Base-by-base conservation (phyloP, 2,797 vertebrate species). In the Tangara arthus region DNA sequence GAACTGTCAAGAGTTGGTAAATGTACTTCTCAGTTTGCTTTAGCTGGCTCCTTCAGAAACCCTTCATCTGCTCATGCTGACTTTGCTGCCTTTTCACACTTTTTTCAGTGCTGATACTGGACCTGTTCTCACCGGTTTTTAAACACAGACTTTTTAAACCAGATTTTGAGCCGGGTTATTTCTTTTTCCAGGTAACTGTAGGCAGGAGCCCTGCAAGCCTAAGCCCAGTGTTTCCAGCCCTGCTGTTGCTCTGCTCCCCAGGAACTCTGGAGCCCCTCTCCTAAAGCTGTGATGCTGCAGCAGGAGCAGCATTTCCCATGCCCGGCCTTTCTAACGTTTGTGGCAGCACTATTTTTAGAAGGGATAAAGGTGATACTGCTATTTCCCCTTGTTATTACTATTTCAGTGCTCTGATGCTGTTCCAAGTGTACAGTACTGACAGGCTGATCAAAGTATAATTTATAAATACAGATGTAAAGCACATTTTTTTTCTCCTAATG, bases 401-500 rank as follows among this genome's bases (percentile, higher is more conserved):
- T 44, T 56, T 90, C 64, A 53, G 53, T 41, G 41, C 63, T 80
- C 77, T 39, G 52, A 65, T 85, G 68, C 32, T 57, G 27, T 76
- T 91, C 32, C 61, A 56, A 19, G 12, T 8, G 32, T 41, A 35
- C 26, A 64, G 22, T 52, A 55, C 79, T 71, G 79, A 68, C 75
- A 82, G 50, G 18, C 13, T 82, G 44, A 77, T 78, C 75, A 64
- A 32, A 59, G 28, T 76, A 79, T 41, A 87, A 88, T 90, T 96
- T 91, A 60, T 37, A 96, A 95, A 93, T 60, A 83, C 37, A 95
- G 81, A 75, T 23, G 78, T 59, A 82, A 83, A 65, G 37, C 61
- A 84, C 24, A 73, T 76, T 94, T 84, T 95, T 95, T 81, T 95
- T 93, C 88, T 89, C n/a, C 46, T 96, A 96, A 96, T 83, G 71